A percentile compares a stretch with the other conserved stretches of the same genome.
Conservation (phyloP, 2,888 invertebrate species). For the Cecidostiba fungosa region DNA sequence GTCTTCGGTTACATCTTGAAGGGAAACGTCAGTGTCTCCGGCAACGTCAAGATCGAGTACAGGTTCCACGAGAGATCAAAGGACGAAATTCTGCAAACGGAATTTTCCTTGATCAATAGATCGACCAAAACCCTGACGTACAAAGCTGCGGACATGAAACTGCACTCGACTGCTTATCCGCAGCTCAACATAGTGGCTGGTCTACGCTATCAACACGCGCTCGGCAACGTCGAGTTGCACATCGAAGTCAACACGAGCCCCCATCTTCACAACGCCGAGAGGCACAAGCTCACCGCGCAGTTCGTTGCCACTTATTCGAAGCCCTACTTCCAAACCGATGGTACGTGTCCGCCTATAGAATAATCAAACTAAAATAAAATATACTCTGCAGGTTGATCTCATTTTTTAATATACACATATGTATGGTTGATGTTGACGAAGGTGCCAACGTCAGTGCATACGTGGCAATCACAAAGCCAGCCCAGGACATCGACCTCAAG, state of each 20-base stretch:
- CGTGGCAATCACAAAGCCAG: conserved; percentile 84
- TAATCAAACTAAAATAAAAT: too few relatives aligned
- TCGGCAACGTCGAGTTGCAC: conserved; percentile 87
- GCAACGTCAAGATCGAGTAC: conserved; percentile 86
- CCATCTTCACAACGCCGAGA: conserved; percentile 81
- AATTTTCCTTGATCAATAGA: conserved; percentile 82
- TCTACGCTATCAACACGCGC: conserved; percentile 83
- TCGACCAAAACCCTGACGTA: conserved; percentile 83
- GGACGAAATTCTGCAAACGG: conserved; percentile 80
- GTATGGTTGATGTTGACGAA: conserved; percentile 68
- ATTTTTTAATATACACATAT: too few relatives aligned
- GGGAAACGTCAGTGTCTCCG: conserved; percentile 81
- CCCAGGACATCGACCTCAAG: conserved; percentile 86
- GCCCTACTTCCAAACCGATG: conserved; percentile 80
- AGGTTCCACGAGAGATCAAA: conserved; percentile 82
- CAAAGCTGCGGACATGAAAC: conserved; percentile 84
- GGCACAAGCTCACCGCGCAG: conserved; percentile 84
- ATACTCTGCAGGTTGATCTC: too few relatives aligned
- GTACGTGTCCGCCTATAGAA: conserved; percentile 1
- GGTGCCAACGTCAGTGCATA: conserved; percentile 84
- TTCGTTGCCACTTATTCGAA: conserved; percentile 84
- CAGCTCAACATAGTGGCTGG: conserved; percentile 79
- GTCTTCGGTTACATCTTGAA: conserved; percentile 87
- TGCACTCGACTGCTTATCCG: conserved; percentile 90
- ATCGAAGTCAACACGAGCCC: conserved; percentile 87